phyloP scores from a whole-genome alignment of 2,797 vertebrate genomes.

The Caiman crocodilus region DNA sequence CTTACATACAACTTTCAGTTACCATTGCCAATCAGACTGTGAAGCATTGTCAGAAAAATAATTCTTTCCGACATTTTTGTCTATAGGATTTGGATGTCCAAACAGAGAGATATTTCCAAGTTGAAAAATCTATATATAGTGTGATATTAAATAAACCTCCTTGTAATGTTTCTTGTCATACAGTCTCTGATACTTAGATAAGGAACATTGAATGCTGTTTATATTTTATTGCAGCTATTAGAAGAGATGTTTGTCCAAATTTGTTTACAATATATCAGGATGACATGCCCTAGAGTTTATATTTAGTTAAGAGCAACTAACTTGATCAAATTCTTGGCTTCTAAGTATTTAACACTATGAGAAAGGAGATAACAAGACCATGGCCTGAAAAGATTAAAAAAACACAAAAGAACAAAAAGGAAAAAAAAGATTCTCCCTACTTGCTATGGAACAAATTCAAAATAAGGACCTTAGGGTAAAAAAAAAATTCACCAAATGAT shows the following conservation, averaged over 20 bases:
- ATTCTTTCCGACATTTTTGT: background rate
- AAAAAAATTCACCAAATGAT: no score
- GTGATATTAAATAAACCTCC: background rate
- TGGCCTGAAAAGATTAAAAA: no score
- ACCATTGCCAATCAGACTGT: background rate
- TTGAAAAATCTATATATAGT: background rate
- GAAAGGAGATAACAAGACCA: no score
- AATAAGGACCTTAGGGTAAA: no score
- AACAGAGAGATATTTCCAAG: rapidly evolving
- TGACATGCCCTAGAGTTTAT: no score
- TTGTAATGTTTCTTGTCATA: background rate
- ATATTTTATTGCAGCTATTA: background rate
- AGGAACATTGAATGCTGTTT: background rate
- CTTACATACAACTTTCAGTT: background rate
- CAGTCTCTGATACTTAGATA: background rate
- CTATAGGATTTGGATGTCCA: background rate
- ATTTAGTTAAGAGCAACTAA: no score
- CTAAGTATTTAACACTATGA: no score
- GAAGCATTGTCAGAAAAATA: background rate
- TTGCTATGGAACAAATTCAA: no score
- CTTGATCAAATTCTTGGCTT: no score
- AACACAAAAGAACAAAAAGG: no score
- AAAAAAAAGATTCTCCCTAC: no score
- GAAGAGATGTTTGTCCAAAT: background rate
- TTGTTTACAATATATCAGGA: no score